Conservation (phyloP, 2,113 vertebrate genomes). For the Syngnathus typhle region DNA sequence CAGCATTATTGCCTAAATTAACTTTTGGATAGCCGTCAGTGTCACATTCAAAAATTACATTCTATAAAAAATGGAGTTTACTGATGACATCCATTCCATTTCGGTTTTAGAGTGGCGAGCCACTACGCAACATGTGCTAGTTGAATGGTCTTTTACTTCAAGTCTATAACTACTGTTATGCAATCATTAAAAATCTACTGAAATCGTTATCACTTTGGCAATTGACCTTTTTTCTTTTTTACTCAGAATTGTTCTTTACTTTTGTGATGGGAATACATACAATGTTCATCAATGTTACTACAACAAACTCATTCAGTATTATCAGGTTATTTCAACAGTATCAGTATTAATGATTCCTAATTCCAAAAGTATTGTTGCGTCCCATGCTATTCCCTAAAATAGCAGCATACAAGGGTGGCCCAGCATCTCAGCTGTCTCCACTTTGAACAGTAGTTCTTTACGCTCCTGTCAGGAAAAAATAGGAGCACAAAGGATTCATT, state of each 20-base stretch:
- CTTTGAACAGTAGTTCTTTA: constrained; percentile 17
- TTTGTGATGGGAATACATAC: neutral
- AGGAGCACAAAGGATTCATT: constrained; percentile 62
- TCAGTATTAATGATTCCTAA: neutral
- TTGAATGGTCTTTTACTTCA: neutral
- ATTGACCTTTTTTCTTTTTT: neutral
- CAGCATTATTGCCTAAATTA: neutral
- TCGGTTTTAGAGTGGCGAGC: neutral
- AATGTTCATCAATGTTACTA: neutral
- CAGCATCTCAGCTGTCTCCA: constrained; percentile 37
- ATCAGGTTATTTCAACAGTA: neutral
- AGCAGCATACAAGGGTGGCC: constrained; percentile 12
- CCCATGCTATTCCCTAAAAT: neutral
- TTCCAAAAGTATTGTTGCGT: neutral
- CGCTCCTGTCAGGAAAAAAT: constrained; percentile 18
- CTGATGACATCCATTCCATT: neutral
- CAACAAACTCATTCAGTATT: neutral
- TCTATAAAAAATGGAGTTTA: neutral
- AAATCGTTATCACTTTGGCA: neutral
- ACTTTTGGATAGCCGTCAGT: neutral
- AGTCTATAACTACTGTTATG: neutral
- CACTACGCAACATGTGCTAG: neutral
- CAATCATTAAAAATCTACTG: neutral
- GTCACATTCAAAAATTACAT: neutral
- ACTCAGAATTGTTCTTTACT: neutral